phyloP scores from a whole-genome alignment of 2,113 vertebrate species.

The Daphoenositta chrysoptera region DNA sequence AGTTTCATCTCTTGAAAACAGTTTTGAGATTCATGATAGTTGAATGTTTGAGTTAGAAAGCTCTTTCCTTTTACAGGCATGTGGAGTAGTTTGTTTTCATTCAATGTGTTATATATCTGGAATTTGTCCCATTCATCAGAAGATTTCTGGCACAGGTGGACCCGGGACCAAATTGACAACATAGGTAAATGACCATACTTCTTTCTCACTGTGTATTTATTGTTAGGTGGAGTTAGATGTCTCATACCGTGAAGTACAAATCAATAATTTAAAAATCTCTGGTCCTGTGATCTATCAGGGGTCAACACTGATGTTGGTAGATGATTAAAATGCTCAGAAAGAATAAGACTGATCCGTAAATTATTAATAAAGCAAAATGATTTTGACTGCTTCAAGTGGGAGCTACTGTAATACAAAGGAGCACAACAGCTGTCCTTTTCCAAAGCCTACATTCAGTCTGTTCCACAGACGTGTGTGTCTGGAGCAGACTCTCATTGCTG shows the following conservation, averaged over 20 bases:
- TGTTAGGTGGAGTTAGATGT: background rate
- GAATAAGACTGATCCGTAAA: background rate
- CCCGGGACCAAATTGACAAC: constrained; percentile 58
- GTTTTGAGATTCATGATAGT: background rate
- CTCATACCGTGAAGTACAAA: background rate
- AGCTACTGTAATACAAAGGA: background rate
- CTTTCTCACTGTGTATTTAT: background rate
- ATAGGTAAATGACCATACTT: constrained; percentile 61
- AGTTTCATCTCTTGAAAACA: background rate
- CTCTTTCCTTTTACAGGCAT: constrained; percentile 61
- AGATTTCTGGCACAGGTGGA: constrained; percentile 79
- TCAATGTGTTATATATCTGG: constrained; percentile 78
- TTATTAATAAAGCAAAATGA: background rate
- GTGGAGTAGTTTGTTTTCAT: constrained; percentile 80
- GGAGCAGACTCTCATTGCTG: background rate
- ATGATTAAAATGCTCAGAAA: background rate
- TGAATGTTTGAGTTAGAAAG: background rate
- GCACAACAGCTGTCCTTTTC: background rate
- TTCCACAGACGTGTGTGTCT: background rate
- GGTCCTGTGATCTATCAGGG: background rate
- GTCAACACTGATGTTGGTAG: background rate
- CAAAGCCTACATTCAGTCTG: background rate
- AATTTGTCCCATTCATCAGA: constrained; percentile 71
- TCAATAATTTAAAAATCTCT: background rate
- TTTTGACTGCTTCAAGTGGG: background rate